These are phyloP conservation scores for Mystacornis crossleyi DNA, from an alignment of 2,113 vertebrate genomes.

Conservation along the genomic window DNA sequence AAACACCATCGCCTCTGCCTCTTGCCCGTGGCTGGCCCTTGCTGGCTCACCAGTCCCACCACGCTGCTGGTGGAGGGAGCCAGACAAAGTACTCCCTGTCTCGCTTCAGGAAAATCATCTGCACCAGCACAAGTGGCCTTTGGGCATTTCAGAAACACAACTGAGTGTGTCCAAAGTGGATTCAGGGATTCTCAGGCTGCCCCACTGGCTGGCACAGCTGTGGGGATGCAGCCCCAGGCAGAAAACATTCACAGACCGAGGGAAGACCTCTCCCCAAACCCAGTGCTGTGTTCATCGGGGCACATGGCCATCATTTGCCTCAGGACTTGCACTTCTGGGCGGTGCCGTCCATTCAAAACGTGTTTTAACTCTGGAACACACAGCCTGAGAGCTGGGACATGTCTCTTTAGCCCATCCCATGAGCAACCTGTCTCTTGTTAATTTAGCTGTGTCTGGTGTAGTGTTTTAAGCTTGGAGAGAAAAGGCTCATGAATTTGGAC, in stretches of 20 bases:
- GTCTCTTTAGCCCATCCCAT: background rate
- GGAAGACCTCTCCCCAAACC: background rate
- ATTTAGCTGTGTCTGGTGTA: background rate
- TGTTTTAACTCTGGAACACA: background rate
- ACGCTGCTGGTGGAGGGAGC: rapidly evolving
- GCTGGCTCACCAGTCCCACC: background rate
- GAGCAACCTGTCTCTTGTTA: background rate
- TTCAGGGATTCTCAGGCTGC: rapidly evolving
- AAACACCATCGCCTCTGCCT: rapidly evolving
- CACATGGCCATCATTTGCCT: rapidly evolving
- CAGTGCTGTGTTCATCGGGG: rapidly evolving
- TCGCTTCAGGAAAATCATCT: background rate
- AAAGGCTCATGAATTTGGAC: background rate
- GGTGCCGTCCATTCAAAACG: background rate
- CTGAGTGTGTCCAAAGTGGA: background rate
- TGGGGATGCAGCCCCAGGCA: background rate
- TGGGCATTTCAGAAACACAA: background rate
- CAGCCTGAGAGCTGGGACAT: background rate
- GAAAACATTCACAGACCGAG: background rate
- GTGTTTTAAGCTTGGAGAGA: background rate
- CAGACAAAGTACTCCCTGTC: background rate
- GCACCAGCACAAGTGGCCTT: background rate
- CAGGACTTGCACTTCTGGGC: background rate
- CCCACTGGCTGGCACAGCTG: background rate
- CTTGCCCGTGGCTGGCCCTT: background rate